A percentile compares a stretch with the other conserved stretches of the same genome.
phyloP scores from a whole-genome alignment of 1,140 invertebrate genomes.

The Ostrea denselamellosa region DNA sequence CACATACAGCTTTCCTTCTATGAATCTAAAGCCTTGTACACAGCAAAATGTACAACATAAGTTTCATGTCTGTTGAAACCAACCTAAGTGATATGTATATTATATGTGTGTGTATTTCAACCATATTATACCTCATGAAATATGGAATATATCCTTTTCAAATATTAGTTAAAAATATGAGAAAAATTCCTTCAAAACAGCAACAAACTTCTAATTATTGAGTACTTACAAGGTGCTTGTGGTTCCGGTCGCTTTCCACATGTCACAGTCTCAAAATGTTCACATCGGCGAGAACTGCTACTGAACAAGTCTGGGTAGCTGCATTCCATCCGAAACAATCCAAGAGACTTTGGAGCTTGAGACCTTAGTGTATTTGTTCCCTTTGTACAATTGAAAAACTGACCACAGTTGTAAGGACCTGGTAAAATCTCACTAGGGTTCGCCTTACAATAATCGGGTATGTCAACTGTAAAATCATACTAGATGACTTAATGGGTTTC shows the following conservation, averaged over 20 bases:
- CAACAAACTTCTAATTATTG: too few species aligned
- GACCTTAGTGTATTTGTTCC: not conserved
- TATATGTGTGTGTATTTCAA: too few species aligned
- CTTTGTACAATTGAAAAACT: conserved; percentile 52
- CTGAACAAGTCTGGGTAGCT: conserved; percentile 55
- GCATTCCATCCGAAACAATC: conserved; percentile 45
- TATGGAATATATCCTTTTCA: not conserved
- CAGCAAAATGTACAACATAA: too few species aligned
- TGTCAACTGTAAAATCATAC: conserved; percentile 53
- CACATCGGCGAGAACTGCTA: conserved; percentile 36
- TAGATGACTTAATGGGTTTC: not conserved
- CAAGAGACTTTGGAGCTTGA: conserved; percentile 31
- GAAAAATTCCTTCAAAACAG: not conserved
- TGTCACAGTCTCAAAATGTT: conserved; percentile 49
- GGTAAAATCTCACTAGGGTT: conserved; percentile 54
- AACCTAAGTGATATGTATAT: too few species aligned
- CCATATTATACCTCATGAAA: too few species aligned
- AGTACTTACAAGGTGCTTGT: conserved; percentile 55
- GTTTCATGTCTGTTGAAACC: too few species aligned
- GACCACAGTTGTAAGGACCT: conserved; percentile 56
- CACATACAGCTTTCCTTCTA: too few species aligned
- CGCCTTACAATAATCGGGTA: conserved; percentile 57
- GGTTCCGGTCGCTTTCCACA: conserved; percentile 56
- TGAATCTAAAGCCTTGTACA: too few species aligned
- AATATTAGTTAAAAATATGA: not conserved